Percentiles rank a stretch among this genome's conserved stretches.
Evolutionary conservation across 2,888 invertebrate species (phyloP).

Genomic region (Phania funesta): DNA sequence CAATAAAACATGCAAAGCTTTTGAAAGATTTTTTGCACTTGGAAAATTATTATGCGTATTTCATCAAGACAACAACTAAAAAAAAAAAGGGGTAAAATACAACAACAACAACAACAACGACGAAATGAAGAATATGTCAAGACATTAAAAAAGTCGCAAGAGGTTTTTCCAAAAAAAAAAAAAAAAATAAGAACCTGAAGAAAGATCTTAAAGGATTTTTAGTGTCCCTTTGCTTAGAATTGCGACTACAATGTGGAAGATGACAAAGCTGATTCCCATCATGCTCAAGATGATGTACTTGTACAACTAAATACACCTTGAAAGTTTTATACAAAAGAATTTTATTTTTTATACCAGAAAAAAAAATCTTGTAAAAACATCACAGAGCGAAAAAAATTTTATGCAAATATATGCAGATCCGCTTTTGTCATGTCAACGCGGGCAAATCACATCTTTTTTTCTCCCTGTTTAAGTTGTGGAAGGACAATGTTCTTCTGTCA

Average conservation of each 20-base stretch:
- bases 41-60: slow-evolving; percentile 50
- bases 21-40: slow-evolving; percentile 52
- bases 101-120: background rate
- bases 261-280: slow-evolving; percentile 23
- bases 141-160: slow-evolving; percentile 47
- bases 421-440: slow-evolving; percentile 77
- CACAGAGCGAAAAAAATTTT: slow-evolving; percentile 68
- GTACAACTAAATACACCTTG: slow-evolving; percentile 20
- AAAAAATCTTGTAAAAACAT: slow-evolving; percentile 55
- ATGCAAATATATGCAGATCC: slow-evolving; percentile 79
- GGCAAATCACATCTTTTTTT: slow-evolving; percentile 63
- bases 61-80: slow-evolving; percentile 7
- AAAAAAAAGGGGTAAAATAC: slow-evolving; percentile 56
- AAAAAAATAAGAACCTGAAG: slow-evolving; percentile 33
- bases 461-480: slow-evolving; percentile 34
- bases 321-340: slow-evolving; percentile 16
- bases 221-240: slow-evolving; percentile 52
- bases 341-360: slow-evolving; percentile 33
- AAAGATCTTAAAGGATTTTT: slow-evolving; percentile 54
- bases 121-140: background rate
- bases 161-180: slow-evolving; percentile 41
- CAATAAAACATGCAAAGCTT: slow-evolving; percentile 65
- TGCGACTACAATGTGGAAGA: slow-evolving; percentile 18
- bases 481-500: slow-evolving; percentile 57
- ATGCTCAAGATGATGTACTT: slow-evolving; percentile 45